Evolutionary conservation across 30 jellyfish, hydroid and myxozoan genomes (phyloP), one percentile per base, ranked within the genome.

Genomic region (Aurelia aurita): DNA sequence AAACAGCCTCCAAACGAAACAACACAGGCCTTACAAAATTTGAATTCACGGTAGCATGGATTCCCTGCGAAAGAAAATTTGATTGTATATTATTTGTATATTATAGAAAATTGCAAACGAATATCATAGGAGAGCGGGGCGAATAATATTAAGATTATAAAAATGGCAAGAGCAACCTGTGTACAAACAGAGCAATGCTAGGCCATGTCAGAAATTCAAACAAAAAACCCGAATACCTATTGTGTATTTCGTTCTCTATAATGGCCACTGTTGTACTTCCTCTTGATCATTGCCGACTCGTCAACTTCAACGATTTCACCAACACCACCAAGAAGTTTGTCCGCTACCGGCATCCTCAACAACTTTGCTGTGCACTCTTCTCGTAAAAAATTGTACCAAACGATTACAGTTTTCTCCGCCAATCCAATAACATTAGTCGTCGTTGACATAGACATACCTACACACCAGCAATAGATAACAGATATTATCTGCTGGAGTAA

Each of bases 311-410:
- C 80, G 8, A 74, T 53, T 27, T 63, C 19, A 14, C 86, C 86
- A 2, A 25, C 47, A 8, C 80, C 86, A 18, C 82, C 77, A n/a
- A 74, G 5, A 8, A 35, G 74, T n/a, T 12, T 58, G 69, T 58
- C 69, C 69, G 9, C 49, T 7, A 22, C 1, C 35, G 93, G 93
- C 27, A 66, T 32, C 74, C 68, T 54, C 0, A 74, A 62, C 25
- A 85, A 23, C 70, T 46, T 35, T 74, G 86, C 22, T 3, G 60
- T 3, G 49, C 86, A 74, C 23, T 72, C 86, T 51, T 74, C 86
- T 16, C 74, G 87, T 72, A 81, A 74, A 15, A 31, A 72, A 47
- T 59, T 87, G 44, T 7, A 54, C 95, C 91, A 85, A 51, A 57
- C 90, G 9, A 71, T 31, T 1, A 85, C 80, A 21, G 95, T 85